Percentiles rank a stretch among this genome's conserved stretches.
These are phyloP conservation scores for Danio jaintianensis DNA, from an alignment of 2,797 vertebrate species.

Conservation along the genomic window DNA sequence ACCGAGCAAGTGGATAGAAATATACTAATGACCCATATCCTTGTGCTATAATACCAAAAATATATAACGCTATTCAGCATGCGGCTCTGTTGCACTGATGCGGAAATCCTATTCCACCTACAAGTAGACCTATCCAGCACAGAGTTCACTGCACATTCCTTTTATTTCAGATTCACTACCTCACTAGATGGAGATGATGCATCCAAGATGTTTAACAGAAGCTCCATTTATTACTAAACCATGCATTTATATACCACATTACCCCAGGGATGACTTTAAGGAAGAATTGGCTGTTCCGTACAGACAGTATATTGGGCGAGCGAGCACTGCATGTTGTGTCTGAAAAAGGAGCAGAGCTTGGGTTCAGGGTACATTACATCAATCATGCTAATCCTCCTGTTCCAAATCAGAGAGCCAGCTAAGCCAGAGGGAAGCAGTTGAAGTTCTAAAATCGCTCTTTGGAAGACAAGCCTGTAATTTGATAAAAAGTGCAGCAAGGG, in stretches of 20 bases:
- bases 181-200: constrained; percentile 21
- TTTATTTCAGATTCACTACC: constrained; percentile 35
- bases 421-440: constrained; percentile 37
- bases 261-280: constrained; percentile 37
- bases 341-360: constrained; percentile 32
- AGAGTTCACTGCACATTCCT: constrained; percentile 13
- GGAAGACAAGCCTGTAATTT: constrained; percentile 36
- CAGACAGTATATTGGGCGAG: background rate
- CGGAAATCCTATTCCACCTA: constrained; percentile 16
- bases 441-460: constrained; percentile 25
- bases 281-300: constrained; percentile 5
- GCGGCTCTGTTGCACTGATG: background rate
- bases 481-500: constrained; percentile 29
- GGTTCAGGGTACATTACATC: constrained; percentile 39
- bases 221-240: constrained; percentile 22
- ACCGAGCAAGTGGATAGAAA: constrained; percentile 12
- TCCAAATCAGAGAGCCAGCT: constrained; percentile 36
- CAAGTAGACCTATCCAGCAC: background rate
- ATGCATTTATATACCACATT: constrained; percentile 39
- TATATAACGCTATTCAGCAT: background rate
- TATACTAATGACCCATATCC: background rate
- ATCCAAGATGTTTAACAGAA: constrained; percentile 28
- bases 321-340: constrained; percentile 22
- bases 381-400: constrained; percentile 53
- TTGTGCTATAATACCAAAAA: background rate